Conservation (phyloP, 2,113 vertebrate genomes). For the Suncus etruscus region DNA sequence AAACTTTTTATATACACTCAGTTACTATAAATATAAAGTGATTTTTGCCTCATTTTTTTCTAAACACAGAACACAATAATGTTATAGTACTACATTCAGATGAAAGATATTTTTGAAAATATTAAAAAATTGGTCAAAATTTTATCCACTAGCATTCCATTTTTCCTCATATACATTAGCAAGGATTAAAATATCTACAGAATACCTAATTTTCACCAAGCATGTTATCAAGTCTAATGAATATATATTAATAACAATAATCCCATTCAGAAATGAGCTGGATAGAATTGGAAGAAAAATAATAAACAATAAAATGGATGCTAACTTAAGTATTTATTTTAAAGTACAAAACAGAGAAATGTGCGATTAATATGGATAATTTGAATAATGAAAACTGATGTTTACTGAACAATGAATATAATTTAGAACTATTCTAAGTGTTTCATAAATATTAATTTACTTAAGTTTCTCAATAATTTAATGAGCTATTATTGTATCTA, state of each 20-base stretch:
- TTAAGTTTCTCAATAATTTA: neutral
- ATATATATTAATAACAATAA: neutral
- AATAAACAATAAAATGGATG: neutral
- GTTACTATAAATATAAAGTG: neutral
- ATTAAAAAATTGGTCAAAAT: neutral
- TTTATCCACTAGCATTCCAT: constrained; percentile 5
- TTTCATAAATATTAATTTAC: neutral
- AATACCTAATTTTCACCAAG: neutral
- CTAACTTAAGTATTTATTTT: neutral
- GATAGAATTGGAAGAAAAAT: constrained; percentile 16
- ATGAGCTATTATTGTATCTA: neutral
- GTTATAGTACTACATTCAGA: neutral
- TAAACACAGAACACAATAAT: neutral
- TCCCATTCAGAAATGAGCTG: neutral
- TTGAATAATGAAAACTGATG: neutral
- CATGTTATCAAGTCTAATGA: neutral
- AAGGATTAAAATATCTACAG: neutral
- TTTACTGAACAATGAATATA: neutral
- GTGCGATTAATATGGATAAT: neutral
- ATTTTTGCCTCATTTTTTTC: neutral
- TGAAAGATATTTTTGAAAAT: neutral
- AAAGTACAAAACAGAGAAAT: constrained; percentile 14
- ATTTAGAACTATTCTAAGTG: neutral
- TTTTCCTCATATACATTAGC: neutral
- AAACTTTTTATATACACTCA: neutral